Evolutionary conservation across 2,113 vertebrate species (phyloP).

Genomic region (Ceyx melanurus): DNA sequence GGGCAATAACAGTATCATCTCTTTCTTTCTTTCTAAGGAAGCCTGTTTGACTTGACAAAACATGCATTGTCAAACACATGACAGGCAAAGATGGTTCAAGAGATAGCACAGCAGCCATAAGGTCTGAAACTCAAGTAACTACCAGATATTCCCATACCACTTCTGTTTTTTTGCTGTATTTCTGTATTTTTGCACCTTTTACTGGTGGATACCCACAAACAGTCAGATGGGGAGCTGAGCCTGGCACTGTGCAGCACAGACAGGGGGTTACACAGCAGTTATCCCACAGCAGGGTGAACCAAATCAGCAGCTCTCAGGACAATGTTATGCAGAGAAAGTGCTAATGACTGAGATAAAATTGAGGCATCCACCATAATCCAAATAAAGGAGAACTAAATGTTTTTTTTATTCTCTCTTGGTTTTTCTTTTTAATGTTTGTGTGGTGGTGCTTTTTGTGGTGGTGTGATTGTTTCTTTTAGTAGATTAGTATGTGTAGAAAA

Average conservation of each 20-base stretch:
- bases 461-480: neutral
- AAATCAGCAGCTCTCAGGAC: neutral
- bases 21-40: conserved; percentile 25
- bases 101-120: neutral
- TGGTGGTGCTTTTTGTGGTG: no score
- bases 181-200: neutral
- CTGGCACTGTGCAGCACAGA: neutral
- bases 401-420: neutral
- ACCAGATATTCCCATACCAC: neutral
- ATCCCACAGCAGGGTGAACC: neutral
- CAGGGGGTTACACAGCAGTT: neutral
- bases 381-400: neutral
- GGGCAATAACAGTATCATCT: neutral
- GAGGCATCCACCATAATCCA: neutral
- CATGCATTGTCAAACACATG: neutral
- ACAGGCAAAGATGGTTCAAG: neutral
- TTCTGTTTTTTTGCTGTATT: neutral
- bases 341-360: neutral
- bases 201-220: neutral
- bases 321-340: neutral
- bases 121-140: neutral
- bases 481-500: neutral
- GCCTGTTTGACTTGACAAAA: conserved; percentile 9
- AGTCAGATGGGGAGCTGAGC: neutral
- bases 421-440: no score